Conservation (phyloP, 1,140 invertebrate species). For the Parasteatoda tepidariorum region DNA sequence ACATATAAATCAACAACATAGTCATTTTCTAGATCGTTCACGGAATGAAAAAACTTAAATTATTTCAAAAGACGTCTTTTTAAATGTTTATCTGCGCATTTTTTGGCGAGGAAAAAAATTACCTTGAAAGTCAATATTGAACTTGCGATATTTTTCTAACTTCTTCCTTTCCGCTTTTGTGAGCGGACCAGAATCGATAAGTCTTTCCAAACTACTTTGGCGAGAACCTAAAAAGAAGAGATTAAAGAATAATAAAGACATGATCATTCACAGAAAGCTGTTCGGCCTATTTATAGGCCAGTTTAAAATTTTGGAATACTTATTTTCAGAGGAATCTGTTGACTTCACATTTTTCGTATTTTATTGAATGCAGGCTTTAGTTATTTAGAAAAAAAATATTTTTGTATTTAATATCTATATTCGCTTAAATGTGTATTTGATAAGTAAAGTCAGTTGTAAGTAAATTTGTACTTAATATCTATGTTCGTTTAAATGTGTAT, state of each 20-base stretch:
- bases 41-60: no score
- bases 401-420: no score
- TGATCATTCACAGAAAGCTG: background rate
- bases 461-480: no score
- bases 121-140: conserved; percentile 91
- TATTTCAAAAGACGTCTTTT: background rate
- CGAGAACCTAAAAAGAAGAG: conserved; percentile 64
- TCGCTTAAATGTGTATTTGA: no score
- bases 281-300: background rate
- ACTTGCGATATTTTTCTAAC: conserved; percentile 80
- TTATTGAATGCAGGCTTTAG: no score
- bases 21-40: no score
- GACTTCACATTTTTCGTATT: no score
- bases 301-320: background rate
- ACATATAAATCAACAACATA: no score
- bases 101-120: conserved; percentile 64
- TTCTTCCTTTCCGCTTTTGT: conserved; percentile 68
- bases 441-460: no score
- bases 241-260: background rate
- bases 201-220: conserved; percentile 66
- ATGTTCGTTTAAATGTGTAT: no score
- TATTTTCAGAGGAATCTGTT: background rate
- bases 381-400: no score
- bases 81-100: background rate
- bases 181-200: conserved; percentile 66